Evolutionary conservation across 2,113 vertebrate genomes (phyloP), one percentile per base, ranked within the genome.

Genomic region (Tragelaphus imberbis): DNA sequence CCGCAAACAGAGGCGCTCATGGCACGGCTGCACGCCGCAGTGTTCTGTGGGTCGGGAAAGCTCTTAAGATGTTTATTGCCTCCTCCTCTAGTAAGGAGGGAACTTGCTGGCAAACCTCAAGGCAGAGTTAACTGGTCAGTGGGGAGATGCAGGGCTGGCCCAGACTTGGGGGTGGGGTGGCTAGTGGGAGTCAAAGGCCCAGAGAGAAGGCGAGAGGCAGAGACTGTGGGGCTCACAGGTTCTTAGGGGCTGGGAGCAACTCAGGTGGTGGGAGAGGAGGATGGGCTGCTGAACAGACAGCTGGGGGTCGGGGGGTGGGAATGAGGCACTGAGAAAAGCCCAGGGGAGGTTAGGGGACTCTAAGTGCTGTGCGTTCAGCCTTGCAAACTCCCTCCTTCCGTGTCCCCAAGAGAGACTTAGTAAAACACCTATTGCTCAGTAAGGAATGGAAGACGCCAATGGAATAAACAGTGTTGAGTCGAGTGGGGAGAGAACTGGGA

Each of bases 1-100:
- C 47, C 1, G 1, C 53, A 25, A 21, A 19, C 5, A 2, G 85
- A 33, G 77, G 33, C 0, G 1, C 59, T 63, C 84, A 19, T 0
- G 3, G 59, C 9, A 14, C 30, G 40, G 19, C 12, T 7, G 23
- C 9, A 12, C 19, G 8, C 56, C 25, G 21, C 44, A 3, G 33
- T 44, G 51, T 28, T 56, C 30, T 2, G 2, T 47, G 61, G 53
- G 56, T 65, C 59, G 3, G 71, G 88, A 92, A 65, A 49, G 7
- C 79, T 92, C 47, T 0, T 23, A 7, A 5, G 19, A 55, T n/a
- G 14, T 55, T 91, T 63, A 63, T 71, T 40, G 58, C 11, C 19
- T 21, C 44, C 30, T 49, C 27, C 53, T 3, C n/a, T 5, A 36
- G 4, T 14, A 55, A 3, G 68, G 44, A 91, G 87, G 63, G 14